These are phyloP conservation scores for Molossus molossus DNA, from an alignment of 2,797 vertebrate species.

Conservation along the genomic window DNA sequence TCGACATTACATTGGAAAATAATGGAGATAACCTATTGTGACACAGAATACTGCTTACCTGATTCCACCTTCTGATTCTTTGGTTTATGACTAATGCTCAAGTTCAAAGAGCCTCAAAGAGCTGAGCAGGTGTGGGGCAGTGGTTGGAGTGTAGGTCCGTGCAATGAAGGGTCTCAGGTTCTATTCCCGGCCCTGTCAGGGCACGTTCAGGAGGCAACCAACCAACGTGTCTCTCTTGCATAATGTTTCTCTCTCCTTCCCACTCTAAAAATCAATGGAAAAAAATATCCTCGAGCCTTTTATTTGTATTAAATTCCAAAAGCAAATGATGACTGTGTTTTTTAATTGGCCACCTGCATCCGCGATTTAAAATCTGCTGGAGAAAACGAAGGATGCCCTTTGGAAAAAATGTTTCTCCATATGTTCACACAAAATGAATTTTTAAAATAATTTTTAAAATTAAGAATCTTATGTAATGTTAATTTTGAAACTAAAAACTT, in stretches of 20 bases:
- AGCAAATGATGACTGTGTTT: slow-evolving; percentile 69
- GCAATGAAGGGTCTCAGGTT: no score
- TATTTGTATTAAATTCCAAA: slow-evolving; percentile 72
- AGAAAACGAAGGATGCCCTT: slow-evolving; percentile 73
- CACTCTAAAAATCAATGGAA: no score
- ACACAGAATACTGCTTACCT: background rate
- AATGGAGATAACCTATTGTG: background rate
- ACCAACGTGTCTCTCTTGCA: no score
- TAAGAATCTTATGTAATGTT: slow-evolving; percentile 74
- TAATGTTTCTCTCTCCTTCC: no score
- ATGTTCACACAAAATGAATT: slow-evolving; percentile 77
- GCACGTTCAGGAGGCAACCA: no score
- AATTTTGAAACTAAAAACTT: slow-evolving; percentile 60
- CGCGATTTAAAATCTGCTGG: slow-evolving; percentile 75
- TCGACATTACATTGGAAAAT: background rate
- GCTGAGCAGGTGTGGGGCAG: no score
- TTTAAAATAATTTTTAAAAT: slow-evolving; percentile 78
- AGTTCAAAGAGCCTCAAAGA: slow-evolving; percentile 65
- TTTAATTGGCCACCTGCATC: slow-evolving; percentile 75
- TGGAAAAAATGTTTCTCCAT: slow-evolving; percentile 77
- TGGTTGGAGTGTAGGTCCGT: no score
- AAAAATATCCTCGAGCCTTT: slow-evolving; percentile 1
- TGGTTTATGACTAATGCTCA: slow-evolving; percentile 41
- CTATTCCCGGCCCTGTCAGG: no score
- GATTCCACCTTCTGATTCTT: background rate